A percentile compares a stretch with the other conserved stretches of the same genome.
Conservation (phyloP, 2,888 invertebrate genomes). For the Carterocephalus palaemon region DNA sequence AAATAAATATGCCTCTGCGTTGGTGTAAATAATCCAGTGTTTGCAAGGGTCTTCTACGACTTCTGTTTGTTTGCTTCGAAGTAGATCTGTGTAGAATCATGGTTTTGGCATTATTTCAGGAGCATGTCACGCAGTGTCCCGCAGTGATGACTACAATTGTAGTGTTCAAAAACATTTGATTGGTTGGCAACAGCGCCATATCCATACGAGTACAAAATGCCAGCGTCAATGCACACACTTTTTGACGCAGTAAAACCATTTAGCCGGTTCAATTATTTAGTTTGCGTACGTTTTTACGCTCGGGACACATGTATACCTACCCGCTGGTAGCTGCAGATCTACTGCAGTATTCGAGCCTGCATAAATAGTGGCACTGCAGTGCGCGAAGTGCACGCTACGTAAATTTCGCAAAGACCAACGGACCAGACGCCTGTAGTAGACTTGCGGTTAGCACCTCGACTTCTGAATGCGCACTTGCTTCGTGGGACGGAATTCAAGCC, state of each 20-base stretch:
- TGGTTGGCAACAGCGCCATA: too few relatives aligned
- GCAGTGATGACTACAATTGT: too few relatives aligned
- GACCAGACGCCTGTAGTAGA: not conserved
- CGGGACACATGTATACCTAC: too few relatives aligned
- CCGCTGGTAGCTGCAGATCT: slow-evolving; percentile 10
- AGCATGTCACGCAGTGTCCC: too few relatives aligned
- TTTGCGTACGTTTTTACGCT: slow-evolving; percentile 24
- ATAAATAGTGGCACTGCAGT: slow-evolving; percentile 12
- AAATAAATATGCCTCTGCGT: too few relatives aligned
- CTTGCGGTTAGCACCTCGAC: slow-evolving; percentile 18
- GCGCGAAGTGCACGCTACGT: slow-evolving; percentile 11
- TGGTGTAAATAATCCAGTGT: too few relatives aligned
- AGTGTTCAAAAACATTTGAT: too few relatives aligned
- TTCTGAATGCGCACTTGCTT: slow-evolving; percentile 2
- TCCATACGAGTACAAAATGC: too few relatives aligned
- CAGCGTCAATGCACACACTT: not conserved
- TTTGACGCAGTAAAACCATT: slow-evolving; percentile 23
- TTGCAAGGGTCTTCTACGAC: too few relatives aligned
- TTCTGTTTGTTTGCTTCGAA: too few relatives aligned
- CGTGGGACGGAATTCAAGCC: not conserved
- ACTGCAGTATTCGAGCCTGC: slow-evolving; percentile 18
- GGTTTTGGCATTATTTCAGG: too few relatives aligned
- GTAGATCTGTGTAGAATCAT: too few relatives aligned
- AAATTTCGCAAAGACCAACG: slow-evolving; percentile 15
- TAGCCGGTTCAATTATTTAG: slow-evolving; percentile 22